Evolutionary conservation across 2,797 vertebrate species (phyloP), one percentile per base, ranked within the genome.

Genomic region (Cheirogaleus major): DNA sequence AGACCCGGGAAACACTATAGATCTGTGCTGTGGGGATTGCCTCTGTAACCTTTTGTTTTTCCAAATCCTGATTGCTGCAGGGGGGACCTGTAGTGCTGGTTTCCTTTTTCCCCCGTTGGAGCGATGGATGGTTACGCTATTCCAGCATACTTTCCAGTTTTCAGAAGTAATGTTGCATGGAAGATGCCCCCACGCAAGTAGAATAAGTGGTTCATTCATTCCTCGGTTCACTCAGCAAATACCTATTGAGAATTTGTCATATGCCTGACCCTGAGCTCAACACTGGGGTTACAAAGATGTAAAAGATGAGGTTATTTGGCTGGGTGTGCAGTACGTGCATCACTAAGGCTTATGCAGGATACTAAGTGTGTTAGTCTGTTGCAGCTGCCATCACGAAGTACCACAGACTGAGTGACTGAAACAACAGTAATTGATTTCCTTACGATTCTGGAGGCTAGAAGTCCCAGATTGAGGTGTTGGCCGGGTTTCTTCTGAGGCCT

Each of bases 1-100:
- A 97, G 97, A 96, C 61, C 80, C 43, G 61, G 91, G 72, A 97
- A 94, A 92, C 52, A 81, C 73, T 80, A 82, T 12, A 32, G 86
- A 84, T 96, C 91, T 72, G 82, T 72, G 89, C 55, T 63, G 27
- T 2, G 0, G 73, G 79, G 65, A 75, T 63, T 73, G 70, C 82
- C 57, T 94, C 83, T 22, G 10, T 72, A 73, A 75, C 75, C 38
- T 78, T 69, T 70, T 59, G 73, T 45, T 91, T 95, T 89, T 84
- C 65, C 69, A 82, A 43, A 79, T 48, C 55, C 50, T 13, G 73
- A 86, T 73, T 45, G 81, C 78, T 61, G 45, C 78, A 57, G 69
- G 90, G 90, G 48, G 79, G 84, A 94, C 12, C 18, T 1, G 17
- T 12, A 32, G 23, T 18, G 10, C 82, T 76, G n/a, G 30, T 76